phyloP scores from a whole-genome alignment of 2,888 invertebrate genomes.

The Hydrotaea cyrtoneurina region DNA sequence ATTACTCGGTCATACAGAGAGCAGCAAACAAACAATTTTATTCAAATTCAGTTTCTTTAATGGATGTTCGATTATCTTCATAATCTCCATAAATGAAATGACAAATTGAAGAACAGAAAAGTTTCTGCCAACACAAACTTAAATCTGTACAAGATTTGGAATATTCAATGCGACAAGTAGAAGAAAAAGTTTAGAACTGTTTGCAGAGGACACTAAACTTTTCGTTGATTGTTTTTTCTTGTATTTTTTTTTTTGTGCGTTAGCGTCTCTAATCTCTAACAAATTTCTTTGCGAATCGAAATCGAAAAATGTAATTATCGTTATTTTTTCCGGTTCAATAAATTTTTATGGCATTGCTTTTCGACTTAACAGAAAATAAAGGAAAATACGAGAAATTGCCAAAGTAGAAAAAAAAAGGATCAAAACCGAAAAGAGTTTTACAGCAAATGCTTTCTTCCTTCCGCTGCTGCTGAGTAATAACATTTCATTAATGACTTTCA shows the following conservation, averaged over 20 bases:
- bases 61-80: neutral
- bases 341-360: conserved; percentile 61
- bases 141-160: neutral
- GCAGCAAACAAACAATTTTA: neutral
- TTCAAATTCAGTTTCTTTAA: neutral
- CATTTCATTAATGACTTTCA: conserved; percentile 41
- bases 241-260: neutral
- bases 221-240: conserved; percentile 4
- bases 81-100: neutral
- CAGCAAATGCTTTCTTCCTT: conserved; percentile 29
- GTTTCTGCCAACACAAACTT: neutral
- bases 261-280: conserved; percentile 19
- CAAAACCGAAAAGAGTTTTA: conserved; percentile 25
- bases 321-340: conserved; percentile 63
- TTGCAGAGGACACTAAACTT: conserved; percentile 31
- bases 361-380: conserved; percentile 42
- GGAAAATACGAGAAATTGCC: neutral
- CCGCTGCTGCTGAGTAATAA: conserved; percentile 1
- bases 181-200: neutral
- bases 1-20: neutral
- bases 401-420: conserved; percentile 10
- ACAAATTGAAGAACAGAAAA: neutral
- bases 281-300: conserved; percentile 24
- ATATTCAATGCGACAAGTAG: neutral
- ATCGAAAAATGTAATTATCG: conserved; percentile 61